phyloP scores from a whole-genome alignment of 2,113 vertebrate species.

The Microcebus ravelobensis region DNA sequence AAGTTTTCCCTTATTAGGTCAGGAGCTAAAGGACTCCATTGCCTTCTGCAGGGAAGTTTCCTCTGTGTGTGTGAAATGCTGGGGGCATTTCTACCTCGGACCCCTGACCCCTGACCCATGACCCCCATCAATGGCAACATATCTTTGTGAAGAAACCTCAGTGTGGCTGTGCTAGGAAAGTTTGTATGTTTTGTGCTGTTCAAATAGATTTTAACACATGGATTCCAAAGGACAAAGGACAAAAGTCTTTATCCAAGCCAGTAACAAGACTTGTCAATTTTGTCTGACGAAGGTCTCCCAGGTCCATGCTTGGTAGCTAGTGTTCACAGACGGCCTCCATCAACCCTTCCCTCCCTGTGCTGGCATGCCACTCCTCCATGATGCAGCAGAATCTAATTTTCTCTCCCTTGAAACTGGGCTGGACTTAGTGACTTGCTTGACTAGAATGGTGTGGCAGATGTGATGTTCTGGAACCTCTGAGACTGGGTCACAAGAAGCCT shows the following conservation, averaged over 20 bases:
- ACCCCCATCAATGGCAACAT: background rate
- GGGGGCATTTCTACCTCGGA: background rate
- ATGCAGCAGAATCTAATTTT: background rate
- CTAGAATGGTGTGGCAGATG: background rate
- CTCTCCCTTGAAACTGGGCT: background rate
- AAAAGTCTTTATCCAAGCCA: background rate
- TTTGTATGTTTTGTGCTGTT: accelerated
- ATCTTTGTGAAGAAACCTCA: background rate
- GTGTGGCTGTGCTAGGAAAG: background rate
- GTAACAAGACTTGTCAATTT: no score
- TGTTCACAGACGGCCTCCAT: accelerated
- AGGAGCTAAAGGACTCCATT: background rate
- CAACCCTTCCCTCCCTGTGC: background rate
- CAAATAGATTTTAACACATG: background rate
- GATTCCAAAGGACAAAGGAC: background rate
- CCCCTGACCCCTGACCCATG: no score
- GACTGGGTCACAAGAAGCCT: background rate
- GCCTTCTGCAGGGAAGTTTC: background rate
- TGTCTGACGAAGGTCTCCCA: no score
- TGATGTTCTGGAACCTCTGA: accelerated
- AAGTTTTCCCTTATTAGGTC: no score
- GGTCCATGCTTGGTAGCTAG: background rate
- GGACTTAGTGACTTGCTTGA: background rate
- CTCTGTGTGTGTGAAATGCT: background rate
- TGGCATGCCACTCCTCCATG: background rate